phyloP scores from a whole-genome alignment of 2,888 invertebrate genomes.

The Ellobium chinense region DNA sequence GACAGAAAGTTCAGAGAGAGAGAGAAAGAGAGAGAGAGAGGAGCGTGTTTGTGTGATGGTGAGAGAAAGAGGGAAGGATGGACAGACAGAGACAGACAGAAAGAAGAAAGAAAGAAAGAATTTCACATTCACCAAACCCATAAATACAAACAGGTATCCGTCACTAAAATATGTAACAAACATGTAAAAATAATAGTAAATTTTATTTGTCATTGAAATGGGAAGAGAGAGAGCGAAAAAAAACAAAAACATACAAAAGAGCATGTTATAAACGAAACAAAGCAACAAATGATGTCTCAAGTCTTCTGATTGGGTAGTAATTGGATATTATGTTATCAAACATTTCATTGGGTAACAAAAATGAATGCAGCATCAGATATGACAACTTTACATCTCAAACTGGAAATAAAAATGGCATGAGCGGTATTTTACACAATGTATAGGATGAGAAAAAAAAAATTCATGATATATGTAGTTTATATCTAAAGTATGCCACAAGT shows the following conservation, averaged over 20 bases:
- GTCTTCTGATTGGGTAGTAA: background rate
- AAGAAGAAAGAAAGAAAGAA: too few species aligned
- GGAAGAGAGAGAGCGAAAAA: background rate
- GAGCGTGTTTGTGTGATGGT: too few species aligned
- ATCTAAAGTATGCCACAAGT: too few species aligned
- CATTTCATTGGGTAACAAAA: background rate
- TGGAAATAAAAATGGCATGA: background rate
- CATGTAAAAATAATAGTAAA: constrained; percentile 14
- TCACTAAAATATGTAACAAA: background rate
- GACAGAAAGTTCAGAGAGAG: background rate
- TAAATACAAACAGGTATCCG: too few species aligned
- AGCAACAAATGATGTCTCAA: constrained; percentile 1
- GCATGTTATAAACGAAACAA: background rate
- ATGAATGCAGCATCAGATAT: background rate
- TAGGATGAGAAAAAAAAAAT: too few species aligned
- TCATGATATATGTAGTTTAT: too few species aligned
- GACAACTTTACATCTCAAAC: background rate
- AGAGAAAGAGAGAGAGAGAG: background rate
- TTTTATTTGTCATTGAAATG: constrained; percentile 11
- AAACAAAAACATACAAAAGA: background rate
- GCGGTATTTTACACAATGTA: background rate
- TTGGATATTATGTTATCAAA: constrained; percentile 3
- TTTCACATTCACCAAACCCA: too few species aligned
- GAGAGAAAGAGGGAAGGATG: too few species aligned
- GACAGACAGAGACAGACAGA: too few species aligned